Percentiles rank a stretch among this genome's conserved stretches.
These are phyloP conservation scores for Linyphia triangularis DNA, from an alignment of 2,888 invertebrate species.

Conservation along the genomic window DNA sequence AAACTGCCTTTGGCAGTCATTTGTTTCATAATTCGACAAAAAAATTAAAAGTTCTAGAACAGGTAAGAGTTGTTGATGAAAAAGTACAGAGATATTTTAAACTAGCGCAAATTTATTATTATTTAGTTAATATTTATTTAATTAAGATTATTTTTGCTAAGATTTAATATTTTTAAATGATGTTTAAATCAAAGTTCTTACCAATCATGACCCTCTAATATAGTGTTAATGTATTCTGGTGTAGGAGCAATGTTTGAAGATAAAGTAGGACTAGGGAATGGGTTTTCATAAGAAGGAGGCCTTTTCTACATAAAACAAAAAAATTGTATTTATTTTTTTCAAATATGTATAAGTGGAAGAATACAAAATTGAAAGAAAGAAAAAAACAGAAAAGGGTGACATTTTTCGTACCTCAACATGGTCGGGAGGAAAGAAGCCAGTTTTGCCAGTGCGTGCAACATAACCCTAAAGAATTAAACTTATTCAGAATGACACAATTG, in stretches of 20 bases:
- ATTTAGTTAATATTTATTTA: too few relatives aligned
- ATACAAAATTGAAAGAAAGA: not conserved
- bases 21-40: too few relatives aligned
- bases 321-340: conserved; percentile 2
- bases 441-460: conserved; percentile 77
- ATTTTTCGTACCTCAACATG: conserved; percentile 77
- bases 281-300: conserved; percentile 75
- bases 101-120: too few relatives aligned
- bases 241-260: conserved; percentile 7
- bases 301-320: conserved; percentile 49
- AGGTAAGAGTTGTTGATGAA: too few relatives aligned
- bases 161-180: too few relatives aligned
- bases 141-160: too few relatives aligned
- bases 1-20: too few relatives aligned
- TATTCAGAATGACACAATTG: not conserved
- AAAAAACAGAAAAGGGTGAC: not conserved
- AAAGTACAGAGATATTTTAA: too few relatives aligned
- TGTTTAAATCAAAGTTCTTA: conserved; percentile 19
- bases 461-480: conserved; percentile 77
- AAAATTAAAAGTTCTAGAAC: too few relatives aligned
- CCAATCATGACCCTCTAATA: conserved; percentile 77
- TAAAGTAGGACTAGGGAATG: conserved; percentile 45
- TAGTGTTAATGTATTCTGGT: conserved; percentile 69
- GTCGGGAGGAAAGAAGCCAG: conserved; percentile 79
- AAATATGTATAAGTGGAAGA: not conserved